Percentiles rank a stretch among this genome's conserved stretches.
Evolutionary conservation across 2,888 invertebrate species (phyloP).

Genomic region (Ormyrus nitidulus): DNA sequence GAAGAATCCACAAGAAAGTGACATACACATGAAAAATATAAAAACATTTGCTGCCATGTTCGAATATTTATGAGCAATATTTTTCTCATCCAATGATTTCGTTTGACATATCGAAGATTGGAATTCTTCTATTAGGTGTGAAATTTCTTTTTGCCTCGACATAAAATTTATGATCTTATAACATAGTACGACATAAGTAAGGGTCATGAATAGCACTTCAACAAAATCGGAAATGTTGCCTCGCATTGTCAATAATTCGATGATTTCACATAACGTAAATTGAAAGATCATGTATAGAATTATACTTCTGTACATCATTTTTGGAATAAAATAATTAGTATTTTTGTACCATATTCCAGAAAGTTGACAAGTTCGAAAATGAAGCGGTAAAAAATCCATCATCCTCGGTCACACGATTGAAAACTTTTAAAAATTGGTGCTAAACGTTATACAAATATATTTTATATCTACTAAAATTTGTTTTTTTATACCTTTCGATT

Average conservation of each 20-base stretch:
- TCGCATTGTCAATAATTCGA: slow-evolving; percentile 21
- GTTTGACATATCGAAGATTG: slow-evolving; percentile 4
- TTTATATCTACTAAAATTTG: no score
- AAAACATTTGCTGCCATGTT: slow-evolving; percentile 2
- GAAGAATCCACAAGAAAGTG: slow-evolving; percentile 13
- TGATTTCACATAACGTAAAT: slow-evolving; percentile 23
- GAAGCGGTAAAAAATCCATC: slow-evolving; percentile 52
- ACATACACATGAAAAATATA: slow-evolving; percentile 27
- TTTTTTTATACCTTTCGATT: no score
- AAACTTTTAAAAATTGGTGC: no score
- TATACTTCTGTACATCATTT: slow-evolving; percentile 24
- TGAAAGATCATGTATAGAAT: slow-evolving; percentile 26
- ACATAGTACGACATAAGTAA: slow-evolving; percentile 36
- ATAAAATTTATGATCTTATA: slow-evolving; percentile 47
- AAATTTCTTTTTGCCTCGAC: slow-evolving; percentile 14
- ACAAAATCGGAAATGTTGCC: slow-evolving; percentile 32
- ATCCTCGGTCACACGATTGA: no score
- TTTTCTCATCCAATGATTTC: slow-evolving; percentile 21
- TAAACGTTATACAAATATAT: no score
- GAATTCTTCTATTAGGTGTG: slow-evolving; percentile 21
- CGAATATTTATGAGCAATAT: slow-evolving; percentile 29
- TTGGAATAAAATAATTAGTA: slow-evolving; percentile 4
- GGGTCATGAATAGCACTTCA: slow-evolving; percentile 35
- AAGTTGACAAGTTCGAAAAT: slow-evolving; percentile 38
- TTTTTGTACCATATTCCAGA: slow-evolving; percentile 47